A percentile compares a stretch with the other conserved stretches of the same genome.
phyloP scores from a whole-genome alignment of 2,888 invertebrate species.

The Petrophora chlorosata region DNA sequence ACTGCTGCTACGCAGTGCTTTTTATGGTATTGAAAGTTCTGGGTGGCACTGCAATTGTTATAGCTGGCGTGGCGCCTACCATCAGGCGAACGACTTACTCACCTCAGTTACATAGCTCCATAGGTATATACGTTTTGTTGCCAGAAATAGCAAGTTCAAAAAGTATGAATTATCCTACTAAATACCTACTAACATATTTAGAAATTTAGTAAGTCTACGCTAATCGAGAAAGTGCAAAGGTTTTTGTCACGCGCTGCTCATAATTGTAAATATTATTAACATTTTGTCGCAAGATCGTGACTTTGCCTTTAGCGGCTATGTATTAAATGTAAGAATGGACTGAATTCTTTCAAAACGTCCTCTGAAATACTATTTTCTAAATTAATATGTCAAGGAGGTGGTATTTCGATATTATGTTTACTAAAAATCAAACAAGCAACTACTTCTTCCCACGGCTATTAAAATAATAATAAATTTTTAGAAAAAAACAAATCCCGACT shows the following conservation, averaged over 20 bases:
- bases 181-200: constrained; percentile 9
- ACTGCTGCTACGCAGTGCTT: too few relatives aligned
- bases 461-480: background rate
- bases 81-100: too few relatives aligned
- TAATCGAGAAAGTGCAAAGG: constrained; percentile 32
- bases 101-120: too few relatives aligned
- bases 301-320: constrained; percentile 32
- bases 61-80: too few relatives aligned
- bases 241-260: constrained; percentile 13
- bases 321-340: constrained; percentile 27
- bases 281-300: constrained; percentile 42
- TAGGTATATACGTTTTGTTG: constrained; percentile 2
- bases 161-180: too few relatives aligned
- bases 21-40: too few relatives aligned
- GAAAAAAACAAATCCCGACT: too few relatives aligned
- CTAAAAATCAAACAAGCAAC: too few relatives aligned
- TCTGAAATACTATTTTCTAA: constrained; percentile 6
- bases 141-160: constrained; percentile 16
- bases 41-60: too few relatives aligned
- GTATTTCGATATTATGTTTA: too few relatives aligned
- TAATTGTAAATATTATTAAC: constrained; percentile 20
- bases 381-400: constrained; percentile 17
- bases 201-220: constrained; percentile 14
- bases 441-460: too few relatives aligned
- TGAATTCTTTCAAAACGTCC: constrained; percentile 10